A percentile compares a stretch with the other conserved stretches of the same genome.
These are phyloP conservation scores for Acronicta psi DNA, from an alignment of 2,888 invertebrate genomes.

Conservation along the genomic window DNA sequence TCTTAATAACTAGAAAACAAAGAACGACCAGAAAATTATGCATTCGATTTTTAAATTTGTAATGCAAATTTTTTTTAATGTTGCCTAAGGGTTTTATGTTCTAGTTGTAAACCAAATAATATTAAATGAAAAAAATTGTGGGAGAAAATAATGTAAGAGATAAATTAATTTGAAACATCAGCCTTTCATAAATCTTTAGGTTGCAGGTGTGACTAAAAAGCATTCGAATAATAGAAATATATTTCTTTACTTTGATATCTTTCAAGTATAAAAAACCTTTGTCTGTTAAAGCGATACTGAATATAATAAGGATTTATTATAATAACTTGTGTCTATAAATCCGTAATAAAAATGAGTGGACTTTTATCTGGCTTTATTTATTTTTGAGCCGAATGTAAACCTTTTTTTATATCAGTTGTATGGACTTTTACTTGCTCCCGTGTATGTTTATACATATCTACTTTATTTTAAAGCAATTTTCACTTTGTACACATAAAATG, in stretches of 20 bases:
- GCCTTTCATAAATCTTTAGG: slow-evolving; percentile 18
- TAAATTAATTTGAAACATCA: slow-evolving; percentile 15
- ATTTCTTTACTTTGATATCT: not conserved
- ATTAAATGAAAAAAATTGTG: too few relatives aligned
- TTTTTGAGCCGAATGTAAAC: not conserved
- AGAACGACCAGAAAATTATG: too few relatives aligned
- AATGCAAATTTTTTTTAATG: too few relatives aligned
- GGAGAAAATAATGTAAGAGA: too few relatives aligned
- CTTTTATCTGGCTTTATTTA: not conserved
- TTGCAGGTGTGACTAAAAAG: slow-evolving; percentile 14
- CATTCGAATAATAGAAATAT: slow-evolving; percentile 12
- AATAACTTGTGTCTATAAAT: slow-evolving; percentile 4
- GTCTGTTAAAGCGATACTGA: slow-evolving; percentile 6
- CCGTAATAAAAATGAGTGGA: slow-evolving; percentile 1
- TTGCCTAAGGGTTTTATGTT: too few relatives aligned
- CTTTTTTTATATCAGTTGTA: not conserved
- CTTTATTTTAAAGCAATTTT: too few relatives aligned
- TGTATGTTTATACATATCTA: too few relatives aligned
- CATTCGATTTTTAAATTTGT: too few relatives aligned
- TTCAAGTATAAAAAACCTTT: slow-evolving; percentile 5
- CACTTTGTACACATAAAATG: too few relatives aligned
- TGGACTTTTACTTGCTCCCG: too few relatives aligned
- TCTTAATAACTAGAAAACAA: too few relatives aligned
- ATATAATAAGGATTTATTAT: slow-evolving; percentile 17
- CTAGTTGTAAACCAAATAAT: too few relatives aligned